phyloP scores from a whole-genome alignment of 2,888 invertebrate genomes.

The Balanococcus diminutus region DNA sequence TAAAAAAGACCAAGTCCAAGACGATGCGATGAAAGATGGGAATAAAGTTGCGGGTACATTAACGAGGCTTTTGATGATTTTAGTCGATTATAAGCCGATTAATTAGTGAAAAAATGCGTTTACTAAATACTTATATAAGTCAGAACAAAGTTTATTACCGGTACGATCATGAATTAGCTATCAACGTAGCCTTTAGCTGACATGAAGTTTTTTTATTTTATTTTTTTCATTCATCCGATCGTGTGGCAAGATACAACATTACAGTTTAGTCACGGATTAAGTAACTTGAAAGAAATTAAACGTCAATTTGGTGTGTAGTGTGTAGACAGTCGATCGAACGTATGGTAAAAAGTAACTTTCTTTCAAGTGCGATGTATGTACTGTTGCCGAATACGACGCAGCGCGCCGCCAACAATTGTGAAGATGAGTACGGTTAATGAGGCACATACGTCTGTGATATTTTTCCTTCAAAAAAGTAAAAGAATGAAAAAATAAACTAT shows the following conservation, averaged over 20 bases:
- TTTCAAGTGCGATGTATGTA: conserved; percentile 7
- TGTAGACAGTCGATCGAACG: conserved; percentile 21
- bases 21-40: background rate
- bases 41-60: background rate
- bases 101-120: background rate
- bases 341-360: conserved; percentile 42
- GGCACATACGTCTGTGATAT: background rate
- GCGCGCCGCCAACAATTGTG: background rate
- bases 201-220: conserved; percentile 19
- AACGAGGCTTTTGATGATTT: background rate
- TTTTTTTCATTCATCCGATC: conserved; percentile 26
- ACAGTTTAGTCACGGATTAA: conserved; percentile 44
- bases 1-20: background rate
- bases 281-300: conserved; percentile 43
- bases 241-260: conserved; percentile 41
- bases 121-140: background rate
- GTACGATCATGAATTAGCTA: conserved; percentile 30
- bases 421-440: conserved; percentile 32
- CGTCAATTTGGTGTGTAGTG: conserved; percentile 15
- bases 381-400: background rate
- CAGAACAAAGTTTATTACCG: background rate
- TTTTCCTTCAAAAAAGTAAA: background rate
- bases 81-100: background rate
- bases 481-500: background rate
- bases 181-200: conserved; percentile 42